Conservation (phyloP, 2,113 vertebrate genomes). For the Motacilla tschutschensis region DNA sequence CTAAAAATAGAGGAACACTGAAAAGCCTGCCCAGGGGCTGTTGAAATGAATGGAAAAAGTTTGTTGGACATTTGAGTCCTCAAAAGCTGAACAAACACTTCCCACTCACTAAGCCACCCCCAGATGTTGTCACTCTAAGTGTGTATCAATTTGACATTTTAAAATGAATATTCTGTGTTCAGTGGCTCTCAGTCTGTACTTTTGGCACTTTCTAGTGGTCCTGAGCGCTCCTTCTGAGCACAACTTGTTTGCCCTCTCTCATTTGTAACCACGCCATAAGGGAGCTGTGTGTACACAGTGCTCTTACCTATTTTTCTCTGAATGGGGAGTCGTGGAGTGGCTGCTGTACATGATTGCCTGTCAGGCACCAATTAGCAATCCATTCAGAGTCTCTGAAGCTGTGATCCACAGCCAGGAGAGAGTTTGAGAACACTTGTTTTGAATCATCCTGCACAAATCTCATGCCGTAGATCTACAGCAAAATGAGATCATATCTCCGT, state of each 20-base stretch:
- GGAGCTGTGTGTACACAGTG: slow-evolving; percentile 16
- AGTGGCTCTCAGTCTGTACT: background rate
- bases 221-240: slow-evolving; percentile 18
- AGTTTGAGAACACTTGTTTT: slow-evolving; percentile 49
- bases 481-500: slow-evolving; percentile 15
- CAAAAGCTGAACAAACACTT: background rate
- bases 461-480: background rate
- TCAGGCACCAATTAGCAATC: slow-evolving; percentile 57
- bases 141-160: background rate
- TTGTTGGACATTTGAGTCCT: background rate
- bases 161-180: slow-evolving; percentile 3
- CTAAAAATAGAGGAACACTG: background rate
- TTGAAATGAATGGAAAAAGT: background rate
- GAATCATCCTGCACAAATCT: slow-evolving; percentile 34
- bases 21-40: background rate
- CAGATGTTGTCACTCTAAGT: background rate
- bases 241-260: slow-evolving; percentile 27
- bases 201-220: slow-evolving; percentile 32
- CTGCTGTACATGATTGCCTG: slow-evolving; percentile 38
- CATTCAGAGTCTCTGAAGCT: slow-evolving; percentile 45
- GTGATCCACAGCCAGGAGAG: slow-evolving; percentile 42
- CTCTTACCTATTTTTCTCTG: slow-evolving; percentile 35
- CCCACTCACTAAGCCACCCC: background rate
- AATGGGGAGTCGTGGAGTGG: slow-evolving; percentile 29
- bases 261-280: background rate